phyloP scores from a whole-genome alignment of 1,140 invertebrate genomes.

The Tetranychus cinnabarinus region DNA sequence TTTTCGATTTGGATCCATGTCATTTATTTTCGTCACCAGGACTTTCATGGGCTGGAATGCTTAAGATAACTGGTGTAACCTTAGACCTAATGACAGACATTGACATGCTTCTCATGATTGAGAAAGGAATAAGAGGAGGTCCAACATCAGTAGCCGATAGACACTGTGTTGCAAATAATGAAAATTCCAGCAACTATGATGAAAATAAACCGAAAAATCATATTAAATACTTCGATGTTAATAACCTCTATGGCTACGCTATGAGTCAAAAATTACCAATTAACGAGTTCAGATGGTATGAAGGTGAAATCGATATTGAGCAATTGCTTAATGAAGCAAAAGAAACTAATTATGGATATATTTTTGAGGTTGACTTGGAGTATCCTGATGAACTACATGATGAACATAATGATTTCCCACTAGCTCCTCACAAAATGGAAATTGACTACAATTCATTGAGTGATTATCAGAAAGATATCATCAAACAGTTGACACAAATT shows the following conservation, averaged over 20 bases:
- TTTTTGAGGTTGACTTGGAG: slow-evolving; percentile 15
- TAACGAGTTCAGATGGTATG: slow-evolving; percentile 7
- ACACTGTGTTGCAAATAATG: neutral
- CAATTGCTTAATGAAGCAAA: neutral
- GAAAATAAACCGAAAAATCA: slow-evolving; percentile 3
- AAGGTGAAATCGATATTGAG: neutral
- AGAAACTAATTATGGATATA: slow-evolving; percentile 8
- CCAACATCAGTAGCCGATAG: neutral
- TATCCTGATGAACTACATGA: slow-evolving; percentile 15
- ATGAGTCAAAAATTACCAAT: slow-evolving; percentile 7
- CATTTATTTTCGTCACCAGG: too few relatives aligned
- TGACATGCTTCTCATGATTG: slow-evolving; percentile 16
- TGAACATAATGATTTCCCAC: slow-evolving; percentile 20
- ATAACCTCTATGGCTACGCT: neutral
- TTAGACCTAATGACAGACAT: too few relatives aligned
- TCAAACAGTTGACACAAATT: neutral
- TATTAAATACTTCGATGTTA: slow-evolving; percentile 14
- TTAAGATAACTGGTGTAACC: too few relatives aligned
- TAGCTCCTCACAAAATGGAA: slow-evolving; percentile 17
- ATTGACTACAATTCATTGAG: neutral
- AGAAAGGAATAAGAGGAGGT: slow-evolving; percentile 11
- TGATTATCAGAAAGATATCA: neutral
- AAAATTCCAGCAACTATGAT: slow-evolving; percentile 13
- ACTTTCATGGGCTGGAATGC: too few relatives aligned
- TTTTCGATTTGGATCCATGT: slow-evolving; percentile 1